Evolutionary conservation across 2,113 vertebrate genomes (phyloP), one percentile per base, ranked within the genome.

Genomic region (Lamprologus callipterus): DNA sequence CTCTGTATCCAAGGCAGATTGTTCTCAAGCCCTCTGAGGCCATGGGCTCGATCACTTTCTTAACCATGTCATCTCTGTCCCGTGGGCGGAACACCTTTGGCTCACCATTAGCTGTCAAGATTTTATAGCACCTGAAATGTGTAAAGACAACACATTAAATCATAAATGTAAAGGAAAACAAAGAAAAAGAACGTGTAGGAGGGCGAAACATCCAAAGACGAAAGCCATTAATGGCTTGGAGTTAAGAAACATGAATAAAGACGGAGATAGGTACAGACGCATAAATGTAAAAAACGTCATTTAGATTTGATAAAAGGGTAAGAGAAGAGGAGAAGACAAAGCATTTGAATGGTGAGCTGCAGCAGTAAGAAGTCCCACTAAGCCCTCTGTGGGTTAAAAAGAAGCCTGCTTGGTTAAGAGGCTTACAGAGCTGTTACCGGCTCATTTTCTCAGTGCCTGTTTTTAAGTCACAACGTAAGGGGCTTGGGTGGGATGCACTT

Each of bases 21-120:
- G 99, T 99, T 93, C 99, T 97, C 90, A 99, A 95, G 89, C 98
- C 99, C 94, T 99, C 99, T 3, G 98, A 99, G 80, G 99, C 99
- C 99, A 99, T 99, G 33, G 98, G 98, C 93, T 99, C 99, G 60
- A 99, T 99, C 92, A 99, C 98, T 40, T 97, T 98, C 95, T 98
- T 99, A 81, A 97, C 97, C 87, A 99, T 97, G 93, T 99, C 98
- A 31, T 99, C 98, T 1, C 98, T 95, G 92, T 99, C 99, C 60
- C 98, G 97, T 51, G 98, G 98, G 88, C 98, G 97, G 93, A 99
- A 99, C 75, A 98, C 96, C 96, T 97, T 99, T 83, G 96, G 73
- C 91, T 99, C 98, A 57, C 99, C 99, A 81, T 96, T 97, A 83
- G 97, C 97, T 51, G 97, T 98, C 86, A 98, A 90, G 92, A 99